These are phyloP conservation scores for Mus musculus DNA, from an alignment of 2,113 vertebrate species.

Conservation along the genomic window GRCm39 chr14:89911501-89912000, in stretches of 20 bases:
- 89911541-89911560: not conserved
- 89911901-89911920: conserved; percentile 63
- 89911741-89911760: conserved; percentile 44
- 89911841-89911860: conserved; percentile 36
- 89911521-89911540: not conserved
- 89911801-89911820: conserved; percentile 35
- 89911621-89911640: conserved; percentile 9
- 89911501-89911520: not conserved
- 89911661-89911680: conserved; percentile 55
- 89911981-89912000: conserved; percentile 68
- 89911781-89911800: conserved; percentile 34
- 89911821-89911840: conserved; percentile 63
- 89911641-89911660: not conserved
- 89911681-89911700: not conserved
- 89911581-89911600: not conserved
- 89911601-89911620: not conserved
- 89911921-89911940: conserved; percentile 62
- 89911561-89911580: not conserved
- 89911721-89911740: conserved; percentile 54
- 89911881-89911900: no score
- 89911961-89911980: conserved; percentile 68
- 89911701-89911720: conserved; percentile 32
- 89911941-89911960: conserved; percentile 69
- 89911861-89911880: no score
- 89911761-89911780: conserved; percentile 43